Percentiles rank a stretch among this genome's conserved stretches.
These are phyloP conservation scores for Motacilla alba DNA, from an alignment of 2,113 vertebrate genomes.

Conservation along the genomic window DNA sequence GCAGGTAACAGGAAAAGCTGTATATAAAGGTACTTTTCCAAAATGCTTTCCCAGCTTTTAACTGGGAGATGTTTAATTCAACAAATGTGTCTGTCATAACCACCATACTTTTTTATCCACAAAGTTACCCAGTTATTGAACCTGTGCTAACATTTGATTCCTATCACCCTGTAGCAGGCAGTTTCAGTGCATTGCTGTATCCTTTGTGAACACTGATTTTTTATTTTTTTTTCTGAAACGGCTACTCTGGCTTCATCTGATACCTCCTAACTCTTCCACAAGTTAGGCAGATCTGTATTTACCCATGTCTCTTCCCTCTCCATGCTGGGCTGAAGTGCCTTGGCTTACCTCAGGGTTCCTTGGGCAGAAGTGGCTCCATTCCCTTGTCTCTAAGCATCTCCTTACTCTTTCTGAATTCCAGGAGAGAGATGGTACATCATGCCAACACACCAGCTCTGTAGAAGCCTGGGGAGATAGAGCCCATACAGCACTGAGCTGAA, in stretches of 20 bases:
- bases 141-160: neutral
- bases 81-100: neutral
- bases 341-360: neutral
- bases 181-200: neutral
- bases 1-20: neutral
- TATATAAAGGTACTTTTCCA: neutral
- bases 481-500: neutral
- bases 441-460: neutral
- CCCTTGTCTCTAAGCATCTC: neutral
- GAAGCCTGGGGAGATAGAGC: neutral
- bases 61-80: neutral
- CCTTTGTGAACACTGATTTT: neutral
- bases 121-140: neutral
- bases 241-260: neutral
- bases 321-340: rapidly evolving
- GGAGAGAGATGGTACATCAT: neutral
- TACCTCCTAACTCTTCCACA: neutral
- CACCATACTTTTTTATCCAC: rapidly evolving
- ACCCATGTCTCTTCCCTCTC: neutral
- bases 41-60: neutral
- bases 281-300: neutral
- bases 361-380: neutral
- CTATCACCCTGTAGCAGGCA: rapidly evolving
- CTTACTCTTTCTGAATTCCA: neutral
- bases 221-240: rapidly evolving